These are phyloP conservation scores for Conomelus anceps DNA, from an alignment of 2,888 invertebrate species.

Conservation along the genomic window DNA sequence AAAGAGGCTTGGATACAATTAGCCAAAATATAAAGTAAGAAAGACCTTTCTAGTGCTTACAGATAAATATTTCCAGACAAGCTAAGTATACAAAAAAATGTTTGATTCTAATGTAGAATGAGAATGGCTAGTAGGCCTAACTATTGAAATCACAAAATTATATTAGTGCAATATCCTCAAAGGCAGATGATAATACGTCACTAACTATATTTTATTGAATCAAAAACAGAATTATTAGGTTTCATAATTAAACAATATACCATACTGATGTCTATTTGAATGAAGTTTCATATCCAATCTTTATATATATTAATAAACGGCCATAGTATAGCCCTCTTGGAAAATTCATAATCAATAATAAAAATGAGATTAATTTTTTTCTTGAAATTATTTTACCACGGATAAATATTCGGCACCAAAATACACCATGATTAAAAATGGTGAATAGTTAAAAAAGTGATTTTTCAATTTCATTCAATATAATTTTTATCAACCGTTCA, in stretches of 20 bases:
- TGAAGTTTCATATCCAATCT: background rate
- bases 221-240: background rate
- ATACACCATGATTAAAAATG: background rate
- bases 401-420: background rate
- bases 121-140: background rate
- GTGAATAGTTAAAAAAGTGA: background rate
- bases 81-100: background rate
- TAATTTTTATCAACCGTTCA: background rate
- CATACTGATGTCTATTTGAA: background rate
- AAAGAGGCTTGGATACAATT: background rate
- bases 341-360: background rate
- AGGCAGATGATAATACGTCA: background rate
- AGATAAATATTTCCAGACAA: background rate
- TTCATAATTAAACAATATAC: background rate
- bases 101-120: background rate
- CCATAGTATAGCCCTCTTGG: background rate
- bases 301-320: background rate
- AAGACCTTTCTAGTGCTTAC: background rate
- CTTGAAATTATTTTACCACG: background rate
- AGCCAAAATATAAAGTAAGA: background rate
- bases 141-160: background rate
- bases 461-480: background rate
- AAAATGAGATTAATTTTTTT: background rate
- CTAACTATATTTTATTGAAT: background rate
- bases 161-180: background rate